Base-by-base conservation (phyloP, 2,888 invertebrate species). In the Heliconius sara region DNA sequence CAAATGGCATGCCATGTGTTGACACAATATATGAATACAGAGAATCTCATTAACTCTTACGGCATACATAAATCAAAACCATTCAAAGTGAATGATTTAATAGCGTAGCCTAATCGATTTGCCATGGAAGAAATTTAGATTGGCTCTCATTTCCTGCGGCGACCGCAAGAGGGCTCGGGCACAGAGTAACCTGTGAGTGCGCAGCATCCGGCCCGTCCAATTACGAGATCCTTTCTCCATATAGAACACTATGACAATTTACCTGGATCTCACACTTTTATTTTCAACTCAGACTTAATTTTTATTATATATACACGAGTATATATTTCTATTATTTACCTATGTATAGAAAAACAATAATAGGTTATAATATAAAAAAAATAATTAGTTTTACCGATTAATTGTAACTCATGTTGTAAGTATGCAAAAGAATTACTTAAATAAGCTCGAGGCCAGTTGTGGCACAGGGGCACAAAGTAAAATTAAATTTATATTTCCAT, bases 41-140 rank as follows among this genome's bases (percentile, higher is more conserved):
- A 25, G 74, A 65, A 76, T 72, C 79, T 80, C 80, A 81, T 81
- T 80, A 81, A 78, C 68, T 76, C 76, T 39, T 78, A 47, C 39
- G 74, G 75, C 47, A 30, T 80, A 77, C 60, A 70, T 70, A 43
- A 70, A 81, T 80, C 78, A 83, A 82, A 81, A 83, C 80, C 80
- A 80, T 77, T 71, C 73, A 74, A 70, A 72, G 74, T 76, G 77
- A 82, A 79, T 82, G 79, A 83, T 83, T 84, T 85, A 83, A 85
- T 81, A 79, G 82, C 80, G 76, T 83, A 78, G 88, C 89, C 89
- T 91, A 93, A 92, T 93, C 89, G 90, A 91, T 91, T 90, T 87
- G 87, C 88, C 88, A 85, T 87, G 90, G 91, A 92, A 91, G 91
- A 93, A 91, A 93, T 93, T 92, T 89, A 92, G 93, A 94, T 93